Base-by-base conservation (phyloP, 2,113 vertebrate species). In the Pachyramphus minor region DNA sequence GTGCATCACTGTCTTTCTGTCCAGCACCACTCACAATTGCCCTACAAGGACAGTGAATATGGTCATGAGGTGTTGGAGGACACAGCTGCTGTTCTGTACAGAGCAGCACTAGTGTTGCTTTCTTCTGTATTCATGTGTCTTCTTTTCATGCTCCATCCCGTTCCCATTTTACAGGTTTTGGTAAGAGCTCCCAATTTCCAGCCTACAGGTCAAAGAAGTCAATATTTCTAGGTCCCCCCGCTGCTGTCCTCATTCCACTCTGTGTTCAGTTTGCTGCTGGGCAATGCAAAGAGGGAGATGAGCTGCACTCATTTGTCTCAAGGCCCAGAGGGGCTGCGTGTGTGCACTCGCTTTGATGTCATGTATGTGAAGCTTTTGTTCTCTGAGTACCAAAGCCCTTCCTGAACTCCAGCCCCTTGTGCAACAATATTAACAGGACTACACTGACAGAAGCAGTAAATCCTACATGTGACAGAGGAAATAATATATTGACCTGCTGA, bases 241-340 rank as follows among this genome's bases (percentile, higher is more conserved):
- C 20, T 62, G 73, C 88, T 96, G 69, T 94, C 86, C 96, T 92
- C 58, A 31, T 97, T 97, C 80, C 88, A 92, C 86, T 94, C 66
- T 44, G 10, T 79, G 80, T 87, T 90, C 55, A 21, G 8, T 90
- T 94, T 93, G 76, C 93, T 92, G 31, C 77, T 84, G 90, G 69
- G 56, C 4, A 10, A 82, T 92, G 92, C 76, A 79, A 39, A 87
- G 68, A 53, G 73, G 42, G 60, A 89, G 80, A 63, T 50, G 90
- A 94, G 81, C 76, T 72, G 83, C 12, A 1, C 37, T 72, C 55
- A 22, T 69, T 92, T 73, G 45, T 89, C 90, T 88, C 0, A 23
- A 78, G 92, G 92, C 85, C 71, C 75, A 25, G 41, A 17, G 59
- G 27, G 62, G 37, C 27, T 53, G 39, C 0, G 14, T 4, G 3